Conservation (phyloP, 2,888 invertebrate species). For the Dichetophora obliterata region DNA sequence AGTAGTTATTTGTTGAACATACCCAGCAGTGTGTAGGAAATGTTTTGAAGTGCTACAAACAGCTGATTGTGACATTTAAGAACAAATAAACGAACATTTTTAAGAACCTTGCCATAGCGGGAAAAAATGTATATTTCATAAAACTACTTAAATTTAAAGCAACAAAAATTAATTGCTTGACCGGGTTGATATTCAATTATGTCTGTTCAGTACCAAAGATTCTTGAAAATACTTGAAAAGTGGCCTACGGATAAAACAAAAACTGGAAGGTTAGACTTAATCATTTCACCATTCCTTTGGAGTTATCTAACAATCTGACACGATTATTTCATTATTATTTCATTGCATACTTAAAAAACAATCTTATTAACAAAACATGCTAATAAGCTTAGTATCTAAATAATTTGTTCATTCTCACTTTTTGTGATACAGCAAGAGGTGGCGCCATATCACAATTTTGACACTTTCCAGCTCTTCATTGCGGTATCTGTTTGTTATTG, state of each 20-base stretch:
- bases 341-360: too few relatives aligned
- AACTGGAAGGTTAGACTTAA: conserved; percentile 75
- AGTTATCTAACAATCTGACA: conserved; percentile 27
- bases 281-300: conserved; percentile 46
- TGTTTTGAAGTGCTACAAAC: not conserved
- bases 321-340: not conserved
- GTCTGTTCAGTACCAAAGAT: conserved; percentile 81
- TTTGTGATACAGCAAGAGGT: too few relatives aligned
- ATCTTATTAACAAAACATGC: too few relatives aligned
- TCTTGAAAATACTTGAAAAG: conserved; percentile 80
- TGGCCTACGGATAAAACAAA: conserved; percentile 84
- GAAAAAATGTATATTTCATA: conserved; percentile 18
- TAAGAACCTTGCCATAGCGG: conserved; percentile 37
- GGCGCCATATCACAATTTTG: too few relatives aligned
- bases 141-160: conserved; percentile 21
- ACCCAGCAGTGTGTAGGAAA: too few relatives aligned
- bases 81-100: not conserved
- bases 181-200: conserved; percentile 64
- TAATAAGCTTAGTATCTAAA: too few relatives aligned
- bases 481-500: too few relatives aligned
- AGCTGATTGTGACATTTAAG: conserved; percentile 42
- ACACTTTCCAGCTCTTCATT: too few relatives aligned
- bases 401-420: too few relatives aligned
- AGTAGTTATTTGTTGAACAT: too few relatives aligned
- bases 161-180: conserved; percentile 3